Evolutionary conservation across 2,797 vertebrate genomes (phyloP).

Genomic region (Chaetophractus vellerosus): DNA sequence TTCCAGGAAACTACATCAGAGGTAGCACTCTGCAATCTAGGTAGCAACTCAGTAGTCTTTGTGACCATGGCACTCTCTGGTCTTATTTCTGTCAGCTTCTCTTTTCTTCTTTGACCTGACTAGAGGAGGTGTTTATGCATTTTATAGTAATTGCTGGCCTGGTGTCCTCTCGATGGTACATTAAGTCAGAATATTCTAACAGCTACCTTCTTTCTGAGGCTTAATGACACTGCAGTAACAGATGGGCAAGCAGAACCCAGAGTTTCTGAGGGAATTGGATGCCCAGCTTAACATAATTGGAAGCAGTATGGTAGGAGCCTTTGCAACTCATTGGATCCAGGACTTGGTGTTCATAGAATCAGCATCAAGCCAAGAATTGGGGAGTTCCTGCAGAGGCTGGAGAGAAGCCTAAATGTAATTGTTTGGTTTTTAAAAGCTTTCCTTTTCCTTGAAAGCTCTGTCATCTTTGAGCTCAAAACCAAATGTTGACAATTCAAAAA

Average conservation of each 20-base stretch:
- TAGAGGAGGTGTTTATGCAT: not conserved
- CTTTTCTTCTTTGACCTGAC: not conserved
- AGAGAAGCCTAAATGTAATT: not conserved
- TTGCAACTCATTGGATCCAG: not conserved
- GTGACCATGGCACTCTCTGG: not conserved
- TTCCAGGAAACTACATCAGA: not conserved
- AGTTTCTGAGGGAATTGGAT: not conserved
- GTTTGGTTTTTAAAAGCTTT: not conserved
- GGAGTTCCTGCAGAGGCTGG: not conserved
- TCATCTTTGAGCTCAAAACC: not conserved
- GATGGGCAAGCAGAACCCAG: not conserved
- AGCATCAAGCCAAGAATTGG: not conserved
- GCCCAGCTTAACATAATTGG: not conserved
- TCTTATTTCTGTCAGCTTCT: not conserved
- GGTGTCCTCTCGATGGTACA: not conserved
- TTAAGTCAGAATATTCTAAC: not conserved
- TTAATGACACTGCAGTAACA: slow-evolving; percentile 20
- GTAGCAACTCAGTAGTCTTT: rapidly evolving
- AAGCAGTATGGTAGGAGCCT: slow-evolving; percentile 20
- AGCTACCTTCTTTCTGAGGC: slow-evolving; percentile 49
- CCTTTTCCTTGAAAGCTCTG: not conserved
- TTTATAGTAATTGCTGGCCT: not conserved
- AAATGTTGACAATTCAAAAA: not conserved
- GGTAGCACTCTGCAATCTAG: not conserved
- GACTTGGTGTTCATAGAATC: not conserved